phyloP scores from a whole-genome alignment of 2,797 vertebrate species.

The Uromys caudimaculatus region DNA sequence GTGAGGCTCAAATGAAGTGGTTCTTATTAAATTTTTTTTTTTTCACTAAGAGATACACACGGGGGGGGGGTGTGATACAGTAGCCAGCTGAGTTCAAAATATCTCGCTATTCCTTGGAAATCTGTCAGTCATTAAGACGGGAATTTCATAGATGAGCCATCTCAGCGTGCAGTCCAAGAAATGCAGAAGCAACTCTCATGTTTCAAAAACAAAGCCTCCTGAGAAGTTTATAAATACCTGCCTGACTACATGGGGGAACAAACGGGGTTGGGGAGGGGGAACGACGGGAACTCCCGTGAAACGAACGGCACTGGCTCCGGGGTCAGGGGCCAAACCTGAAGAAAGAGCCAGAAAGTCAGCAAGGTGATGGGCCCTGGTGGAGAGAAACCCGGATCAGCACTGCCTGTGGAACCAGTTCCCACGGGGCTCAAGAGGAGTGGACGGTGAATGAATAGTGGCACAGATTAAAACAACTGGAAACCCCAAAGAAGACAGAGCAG shows the following conservation, averaged over 20 bases:
- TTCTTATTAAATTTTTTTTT: neutral
- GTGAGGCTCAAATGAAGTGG: neutral
- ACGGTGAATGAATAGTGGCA: constrained; percentile 69
- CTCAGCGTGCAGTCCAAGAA: constrained; percentile 4
- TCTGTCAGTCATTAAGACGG: constrained; percentile 20
- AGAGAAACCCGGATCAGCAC: constrained; percentile 74
- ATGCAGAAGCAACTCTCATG: constrained; percentile 65
- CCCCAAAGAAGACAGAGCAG: constrained; percentile 74
- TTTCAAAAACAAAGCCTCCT: constrained; percentile 67
- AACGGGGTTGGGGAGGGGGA: neutral
- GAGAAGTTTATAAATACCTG: constrained; percentile 58
- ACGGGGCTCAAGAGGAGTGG: neutral
- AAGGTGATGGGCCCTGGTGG: constrained; percentile 44
- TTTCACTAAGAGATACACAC: neutral
- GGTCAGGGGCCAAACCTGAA: constrained; percentile 8
- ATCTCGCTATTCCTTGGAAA: neutral
- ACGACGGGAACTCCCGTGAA: constrained; percentile 49
- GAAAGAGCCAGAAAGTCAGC: neutral
- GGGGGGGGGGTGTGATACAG: neutral
- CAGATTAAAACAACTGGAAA: constrained; percentile 80
- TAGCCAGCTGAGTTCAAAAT: neutral
- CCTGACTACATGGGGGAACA: constrained; percentile 51
- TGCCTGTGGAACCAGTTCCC: constrained; percentile 73
- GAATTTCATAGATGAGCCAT: constrained; percentile 58
- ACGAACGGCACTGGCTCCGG: constrained; percentile 53